phyloP scores from a whole-genome alignment of 2,113 vertebrate genomes.

The Xerus inauris region DNA sequence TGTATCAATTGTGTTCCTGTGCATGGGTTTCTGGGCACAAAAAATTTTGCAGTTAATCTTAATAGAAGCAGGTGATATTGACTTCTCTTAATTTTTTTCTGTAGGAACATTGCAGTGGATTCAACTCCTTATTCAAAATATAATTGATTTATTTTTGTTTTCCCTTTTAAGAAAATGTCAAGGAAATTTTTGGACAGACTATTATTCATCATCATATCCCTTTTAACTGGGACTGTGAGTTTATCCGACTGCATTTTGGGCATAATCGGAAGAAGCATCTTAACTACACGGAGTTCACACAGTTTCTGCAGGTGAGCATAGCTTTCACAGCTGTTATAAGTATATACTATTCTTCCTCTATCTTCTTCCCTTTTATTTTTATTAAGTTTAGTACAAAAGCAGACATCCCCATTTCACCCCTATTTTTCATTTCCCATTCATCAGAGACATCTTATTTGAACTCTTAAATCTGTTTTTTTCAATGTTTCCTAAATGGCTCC shows the following conservation, averaged over 20 bases:
- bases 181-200: constrained; percentile 98
- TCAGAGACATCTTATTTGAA: neutral
- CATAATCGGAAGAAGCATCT: constrained; percentile 95
- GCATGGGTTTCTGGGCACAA: constrained; percentile 77
- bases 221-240: constrained; percentile 99
- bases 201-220: constrained; percentile 96
- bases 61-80: constrained; percentile 81
- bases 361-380: neutral
- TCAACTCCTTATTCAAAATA: constrained; percentile 60
- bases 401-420: neutral
- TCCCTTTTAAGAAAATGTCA: constrained; percentile 93
- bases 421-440: neutral
- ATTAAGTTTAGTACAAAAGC: constrained; percentile 33
- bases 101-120: constrained; percentile 79
- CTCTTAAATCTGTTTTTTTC: neutral
- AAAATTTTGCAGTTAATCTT: constrained; percentile 82
- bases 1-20: constrained; percentile 80
- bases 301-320: constrained; percentile 95
- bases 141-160: constrained; percentile 83
- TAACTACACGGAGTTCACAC: constrained; percentile 96
- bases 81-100: constrained; percentile 80
- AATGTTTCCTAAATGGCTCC: neutral
- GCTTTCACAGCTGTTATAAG: constrained; percentile 30
- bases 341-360: neutral
- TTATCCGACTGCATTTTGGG: constrained; percentile 97